Percentiles rank a stretch among this genome's conserved stretches.
Conservation (phyloP, 2,113 vertebrate genomes). For the Lontra canadensis region DNA sequence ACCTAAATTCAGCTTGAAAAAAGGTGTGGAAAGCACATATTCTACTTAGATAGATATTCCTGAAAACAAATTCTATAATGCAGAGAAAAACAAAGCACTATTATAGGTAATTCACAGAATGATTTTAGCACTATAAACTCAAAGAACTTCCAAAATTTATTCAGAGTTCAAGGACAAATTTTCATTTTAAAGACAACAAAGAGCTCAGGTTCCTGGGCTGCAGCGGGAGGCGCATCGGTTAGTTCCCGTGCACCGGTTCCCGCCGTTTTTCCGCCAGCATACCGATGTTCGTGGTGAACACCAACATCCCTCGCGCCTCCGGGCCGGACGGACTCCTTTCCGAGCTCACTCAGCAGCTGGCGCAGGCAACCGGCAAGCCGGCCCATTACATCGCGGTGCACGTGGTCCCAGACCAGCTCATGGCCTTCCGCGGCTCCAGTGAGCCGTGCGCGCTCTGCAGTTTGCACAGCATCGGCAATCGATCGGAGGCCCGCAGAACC, state of each 20-base stretch:
- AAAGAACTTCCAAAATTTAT: constrained; percentile 6
- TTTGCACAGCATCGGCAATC: constrained; percentile 96
- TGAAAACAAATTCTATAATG: constrained; percentile 17
- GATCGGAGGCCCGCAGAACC: constrained; percentile 91
- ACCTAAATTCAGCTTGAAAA: not conserved
- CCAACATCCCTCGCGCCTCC: constrained; percentile 91
- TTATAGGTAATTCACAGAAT: not conserved
- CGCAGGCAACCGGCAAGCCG: constrained; percentile 93
- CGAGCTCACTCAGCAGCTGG: constrained; percentile 91
- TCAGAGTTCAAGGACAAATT: not conserved
- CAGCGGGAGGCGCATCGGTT: rapidly evolving
- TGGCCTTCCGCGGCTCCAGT: constrained; percentile 93
- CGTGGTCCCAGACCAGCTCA: constrained; percentile 93
- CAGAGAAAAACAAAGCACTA: not conserved
- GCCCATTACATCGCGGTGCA: constrained; percentile 95
- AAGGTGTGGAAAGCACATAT: not conserved
- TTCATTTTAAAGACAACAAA: not conserved
- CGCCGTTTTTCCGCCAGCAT: constrained; percentile 73
- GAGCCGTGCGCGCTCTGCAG: constrained; percentile 95
- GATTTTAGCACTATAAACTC: constrained; percentile 5
- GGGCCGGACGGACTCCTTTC: constrained; percentile 89
- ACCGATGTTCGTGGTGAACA: constrained; percentile 93
- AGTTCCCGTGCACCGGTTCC: rapidly evolving
- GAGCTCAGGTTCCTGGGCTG: not conserved
- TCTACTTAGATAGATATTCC: not conserved